Percentiles rank a stretch among this genome's conserved stretches.
Conservation (phyloP, 2,888 invertebrate species). For the Vanessa cardui region DNA sequence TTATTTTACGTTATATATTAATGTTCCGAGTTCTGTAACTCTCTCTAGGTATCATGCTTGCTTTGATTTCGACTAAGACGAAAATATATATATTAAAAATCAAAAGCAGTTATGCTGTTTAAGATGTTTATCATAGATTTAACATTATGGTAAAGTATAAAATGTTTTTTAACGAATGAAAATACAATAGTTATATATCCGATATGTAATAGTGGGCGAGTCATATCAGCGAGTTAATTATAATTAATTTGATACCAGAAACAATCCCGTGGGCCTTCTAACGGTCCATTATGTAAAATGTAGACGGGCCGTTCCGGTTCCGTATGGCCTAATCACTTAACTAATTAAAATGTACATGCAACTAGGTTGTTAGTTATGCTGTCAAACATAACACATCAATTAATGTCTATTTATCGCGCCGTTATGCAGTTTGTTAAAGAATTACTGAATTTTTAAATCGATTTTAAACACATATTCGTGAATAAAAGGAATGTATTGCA, state of each 20-base stretch:
- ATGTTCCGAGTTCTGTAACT: too few relatives aligned
- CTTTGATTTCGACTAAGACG: too few relatives aligned
- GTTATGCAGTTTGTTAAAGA: conserved; percentile 16
- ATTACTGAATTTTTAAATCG: not conserved
- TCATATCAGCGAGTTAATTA: conserved; percentile 9
- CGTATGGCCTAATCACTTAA: conserved; percentile 36
- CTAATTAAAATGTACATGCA: conserved; percentile 57
- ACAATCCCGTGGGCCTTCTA: conserved; percentile 33
- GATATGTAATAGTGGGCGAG: not conserved
- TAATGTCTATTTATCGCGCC: conserved; percentile 27
- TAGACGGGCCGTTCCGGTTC: conserved; percentile 40
- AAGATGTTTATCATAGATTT: too few relatives aligned
- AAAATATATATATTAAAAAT: too few relatives aligned
- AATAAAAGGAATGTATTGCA: too few relatives aligned
- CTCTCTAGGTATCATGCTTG: too few relatives aligned
- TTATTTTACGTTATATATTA: too few relatives aligned
- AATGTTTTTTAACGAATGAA: too few relatives aligned
- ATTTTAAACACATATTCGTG: too few relatives aligned
- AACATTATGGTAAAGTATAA: too few relatives aligned
- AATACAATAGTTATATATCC: not conserved
- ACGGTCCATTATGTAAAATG: conserved; percentile 35
- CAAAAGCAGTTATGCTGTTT: too few relatives aligned
- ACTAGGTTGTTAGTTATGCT: conserved; percentile 48
- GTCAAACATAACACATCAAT: conserved; percentile 51
- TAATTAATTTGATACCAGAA: conserved; percentile 34